Evolutionary conservation across 1,140 invertebrate genomes (phyloP).

Genomic region (Apis mellifera): Amel_HAv3.1 CM009938.2:2367501-2368000

Average conservation of each 20-base stretch:
- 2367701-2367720: neutral
- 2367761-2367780: constrained; percentile 2
- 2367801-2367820: constrained; percentile 93
- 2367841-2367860: constrained; percentile 96
- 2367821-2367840: constrained; percentile 94
- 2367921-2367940: constrained; percentile 97
- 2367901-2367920: constrained; percentile 98
- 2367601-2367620: constrained; percentile 73
- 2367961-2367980: constrained; percentile 98
- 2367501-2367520: constrained; percentile 76
- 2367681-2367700: constrained; percentile 81
- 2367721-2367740: too few relatives aligned
- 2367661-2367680: constrained; percentile 78
- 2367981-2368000: constrained; percentile 98
- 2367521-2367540: constrained; percentile 99
- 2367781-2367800: constrained; percentile 84
- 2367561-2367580: constrained; percentile 92
- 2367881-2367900: constrained; percentile 98
- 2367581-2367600: constrained; percentile 84
- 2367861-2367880: constrained; percentile 96
- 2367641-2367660: constrained; percentile 76
- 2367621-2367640: constrained; percentile 82
- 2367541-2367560: constrained; percentile 98
- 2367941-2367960: constrained; percentile 98
- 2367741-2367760: neutral